Base-by-base conservation (phyloP, 2,113 vertebrate genomes). In the Alces alces region DNA sequence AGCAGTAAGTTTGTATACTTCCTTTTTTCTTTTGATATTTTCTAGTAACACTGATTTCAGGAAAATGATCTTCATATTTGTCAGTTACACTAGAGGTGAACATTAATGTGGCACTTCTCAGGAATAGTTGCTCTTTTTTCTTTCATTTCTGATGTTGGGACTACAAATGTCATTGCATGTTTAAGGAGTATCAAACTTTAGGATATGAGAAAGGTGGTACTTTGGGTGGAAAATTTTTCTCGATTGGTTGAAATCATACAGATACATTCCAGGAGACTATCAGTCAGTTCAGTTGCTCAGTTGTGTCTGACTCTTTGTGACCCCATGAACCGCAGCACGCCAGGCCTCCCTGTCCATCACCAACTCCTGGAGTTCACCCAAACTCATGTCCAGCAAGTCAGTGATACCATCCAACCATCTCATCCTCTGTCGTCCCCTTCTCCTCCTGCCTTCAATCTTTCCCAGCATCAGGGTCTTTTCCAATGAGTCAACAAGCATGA, bases 251-350 rank as follows among this genome's bases (percentile, higher is more conserved):
- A 95, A 94, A 88, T 76, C 58, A 43, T 78, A 43, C 30, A 94
- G 25, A 28, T 47, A 28, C 6, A 78, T 47, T 87, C 27, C 79
- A 88, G 61, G 36, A 86, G 30, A 78, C 27, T 39, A 70, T 70
- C 8, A 70, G n/a, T 36, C n/a, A 70, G 19, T 70, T 70, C n/a
- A 21, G n/a, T 36, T 1, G 1, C 19, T 70, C 64, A 36, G n/a
- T 23, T 2, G 0, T 39, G 66, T 39, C n/a, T 0, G 1, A 39
- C n/a, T 70, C n/a, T 70, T 70, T 23, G 19, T 1, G 0, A 70
- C 4, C n/a, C 66, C 7, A 12, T 39, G 66, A n/a, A 70, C n/a
- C 23, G 19, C 5, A 39, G 66, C n/a, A 70, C 0, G 10, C 19
- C n/a, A 70, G 66, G 66, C 66, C n/a, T 70, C 66, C n/a, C n/a